A percentile compares a stretch with the other conserved stretches of the same genome.
Evolutionary conservation across 2,797 vertebrate species (phyloP).

Genomic region (Rhodeus uyekii): DNA sequence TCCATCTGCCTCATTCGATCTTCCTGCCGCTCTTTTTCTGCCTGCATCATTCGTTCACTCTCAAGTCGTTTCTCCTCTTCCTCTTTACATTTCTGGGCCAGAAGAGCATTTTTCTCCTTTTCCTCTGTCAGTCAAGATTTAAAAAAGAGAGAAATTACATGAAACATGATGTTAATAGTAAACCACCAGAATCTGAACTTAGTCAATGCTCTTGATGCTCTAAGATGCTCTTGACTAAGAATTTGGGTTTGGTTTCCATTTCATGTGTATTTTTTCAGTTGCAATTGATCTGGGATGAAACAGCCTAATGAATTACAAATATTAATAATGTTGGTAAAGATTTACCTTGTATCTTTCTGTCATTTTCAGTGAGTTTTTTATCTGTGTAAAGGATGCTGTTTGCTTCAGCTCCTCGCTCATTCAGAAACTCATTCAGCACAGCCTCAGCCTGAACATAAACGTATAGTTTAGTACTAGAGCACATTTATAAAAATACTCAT

Average conservation of each 20-base stretch:
- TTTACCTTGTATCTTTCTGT: constrained; percentile 55
- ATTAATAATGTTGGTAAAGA: too few relatives aligned
- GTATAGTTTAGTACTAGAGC: neutral
- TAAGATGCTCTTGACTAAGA: too few relatives aligned
- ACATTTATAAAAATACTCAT: neutral
- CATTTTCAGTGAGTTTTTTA: constrained; percentile 49
- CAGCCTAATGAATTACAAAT: too few relatives aligned
- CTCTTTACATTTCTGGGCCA: constrained; percentile 53
- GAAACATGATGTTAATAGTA: neutral
- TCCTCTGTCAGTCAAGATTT: constrained; percentile 43
- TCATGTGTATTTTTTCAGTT: neutral
- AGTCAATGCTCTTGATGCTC: too few relatives aligned
- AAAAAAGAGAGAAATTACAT: too few relatives aligned
- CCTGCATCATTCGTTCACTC: constrained; percentile 33
- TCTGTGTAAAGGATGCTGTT: constrained; percentile 56
- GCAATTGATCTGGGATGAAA: too few relatives aligned
- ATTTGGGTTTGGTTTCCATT: neutral
- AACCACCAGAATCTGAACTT: neutral
- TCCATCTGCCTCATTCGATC: constrained; percentile 43
- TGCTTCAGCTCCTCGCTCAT: constrained; percentile 45
- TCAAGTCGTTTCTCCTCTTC: constrained; percentile 48
- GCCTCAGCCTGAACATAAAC: constrained; percentile 57
- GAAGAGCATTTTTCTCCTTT: constrained; percentile 28
- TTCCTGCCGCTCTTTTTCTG: constrained; percentile 45
- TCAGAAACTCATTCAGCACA: constrained; percentile 55